Percentiles rank a stretch among this genome's conserved stretches.
These are phyloP conservation scores for Dasypolia templi DNA, from an alignment of 2,888 invertebrate species.

Conservation along the genomic window DNA sequence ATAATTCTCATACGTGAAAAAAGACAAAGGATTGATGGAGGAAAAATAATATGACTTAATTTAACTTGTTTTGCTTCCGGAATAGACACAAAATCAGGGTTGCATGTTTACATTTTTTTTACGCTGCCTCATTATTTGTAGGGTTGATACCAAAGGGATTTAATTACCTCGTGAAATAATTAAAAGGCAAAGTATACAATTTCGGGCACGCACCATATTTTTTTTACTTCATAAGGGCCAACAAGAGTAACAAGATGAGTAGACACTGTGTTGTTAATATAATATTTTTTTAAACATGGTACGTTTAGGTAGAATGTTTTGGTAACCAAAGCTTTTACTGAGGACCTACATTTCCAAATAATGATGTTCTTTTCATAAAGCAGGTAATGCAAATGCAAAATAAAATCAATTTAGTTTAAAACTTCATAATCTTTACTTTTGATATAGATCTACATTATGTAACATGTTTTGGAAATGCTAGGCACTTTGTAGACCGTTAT, in stretches of 20 bases:
- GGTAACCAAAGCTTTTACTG: background rate
- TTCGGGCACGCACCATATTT: constrained; percentile 41
- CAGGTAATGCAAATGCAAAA: background rate
- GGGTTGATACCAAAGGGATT: constrained; percentile 35
- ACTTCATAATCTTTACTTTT: background rate
- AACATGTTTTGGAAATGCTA: background rate
- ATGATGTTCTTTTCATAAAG: background rate
- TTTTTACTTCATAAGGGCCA: constrained; percentile 56
- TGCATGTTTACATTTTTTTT: constrained; percentile 56
- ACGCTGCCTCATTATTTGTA: constrained; percentile 40
- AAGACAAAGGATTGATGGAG: background rate
- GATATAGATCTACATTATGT: background rate
- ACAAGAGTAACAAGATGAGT: constrained; percentile 39
- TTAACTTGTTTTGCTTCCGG: background rate
- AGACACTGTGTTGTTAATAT: constrained; percentile 1
- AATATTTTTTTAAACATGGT: constrained; percentile 22
- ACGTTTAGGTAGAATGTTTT: constrained; percentile 5
- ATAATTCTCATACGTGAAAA: background rate
- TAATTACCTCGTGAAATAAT: constrained; percentile 43
- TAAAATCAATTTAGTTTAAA: background rate
- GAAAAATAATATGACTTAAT: background rate
- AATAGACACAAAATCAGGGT: constrained; percentile 36
- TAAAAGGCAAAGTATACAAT: constrained; percentile 57
- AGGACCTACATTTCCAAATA: background rate
- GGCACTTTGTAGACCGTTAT: no score